A percentile compares a stretch with the other conserved stretches of the same genome.
Evolutionary conservation across 2,113 vertebrate genomes (phyloP).

Genomic region (Saimiri boliviensis): DNA sequence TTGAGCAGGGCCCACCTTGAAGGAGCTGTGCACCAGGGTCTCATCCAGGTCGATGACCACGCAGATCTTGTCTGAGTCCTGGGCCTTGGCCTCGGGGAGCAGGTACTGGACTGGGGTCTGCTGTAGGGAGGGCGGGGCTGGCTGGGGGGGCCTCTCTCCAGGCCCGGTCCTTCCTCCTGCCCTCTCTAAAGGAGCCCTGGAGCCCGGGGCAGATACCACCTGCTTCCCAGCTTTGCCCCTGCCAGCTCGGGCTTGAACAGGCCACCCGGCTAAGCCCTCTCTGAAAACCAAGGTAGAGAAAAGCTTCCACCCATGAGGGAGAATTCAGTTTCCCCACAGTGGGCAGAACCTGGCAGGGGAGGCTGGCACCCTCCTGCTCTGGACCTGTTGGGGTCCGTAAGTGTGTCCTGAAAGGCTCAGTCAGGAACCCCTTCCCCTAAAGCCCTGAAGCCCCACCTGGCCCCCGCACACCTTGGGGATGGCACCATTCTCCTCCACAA

Average conservation of each 20-base stretch:
- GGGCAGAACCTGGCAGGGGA: background rate
- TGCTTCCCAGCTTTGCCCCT: background rate
- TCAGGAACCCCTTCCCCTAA: background rate
- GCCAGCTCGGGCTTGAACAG: background rate
- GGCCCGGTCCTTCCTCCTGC: background rate
- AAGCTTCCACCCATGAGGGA: background rate
- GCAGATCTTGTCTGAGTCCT: slow-evolving; percentile 83
- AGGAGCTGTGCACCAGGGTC: slow-evolving; percentile 85
- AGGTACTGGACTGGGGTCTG: slow-evolving; percentile 79
- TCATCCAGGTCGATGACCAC: slow-evolving; percentile 86
- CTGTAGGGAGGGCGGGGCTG: background rate
- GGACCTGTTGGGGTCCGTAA: background rate
- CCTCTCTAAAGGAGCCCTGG: background rate
- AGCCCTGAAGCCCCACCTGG: background rate
- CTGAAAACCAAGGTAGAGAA: background rate
- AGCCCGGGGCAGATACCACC: background rate
- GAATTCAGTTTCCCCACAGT: background rate
- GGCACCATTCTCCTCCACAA: slow-evolving; percentile 88
- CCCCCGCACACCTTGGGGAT: slow-evolving; percentile 87
- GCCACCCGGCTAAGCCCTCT: background rate
- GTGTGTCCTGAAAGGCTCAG: background rate
- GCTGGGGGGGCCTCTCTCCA: background rate
- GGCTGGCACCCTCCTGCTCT: background rate
- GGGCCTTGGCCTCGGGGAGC: slow-evolving; percentile 81
- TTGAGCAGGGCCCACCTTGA: slow-evolving; percentile 79